phyloP scores from a whole-genome alignment of 2,888 invertebrate genomes.

The Drepanosiphum platanoidis region DNA sequence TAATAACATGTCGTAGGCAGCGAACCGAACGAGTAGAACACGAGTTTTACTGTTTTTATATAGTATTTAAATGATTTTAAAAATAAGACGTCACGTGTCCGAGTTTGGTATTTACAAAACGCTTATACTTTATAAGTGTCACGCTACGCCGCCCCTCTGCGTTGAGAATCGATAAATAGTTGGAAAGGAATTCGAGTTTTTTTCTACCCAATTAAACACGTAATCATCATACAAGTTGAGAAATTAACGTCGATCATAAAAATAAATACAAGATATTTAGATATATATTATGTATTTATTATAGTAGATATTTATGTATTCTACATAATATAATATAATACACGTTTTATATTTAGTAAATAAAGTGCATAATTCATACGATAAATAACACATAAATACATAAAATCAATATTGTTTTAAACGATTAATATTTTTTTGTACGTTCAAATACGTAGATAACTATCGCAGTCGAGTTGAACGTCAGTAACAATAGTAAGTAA shows the following conservation, averaged over 20 bases:
- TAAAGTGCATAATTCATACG: background rate
- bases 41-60: no score
- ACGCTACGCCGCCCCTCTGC: background rate
- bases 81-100: no score
- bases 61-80: no score
- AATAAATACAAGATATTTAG: background rate
- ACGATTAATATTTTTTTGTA: background rate
- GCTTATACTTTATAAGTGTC: background rate
- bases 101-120: background rate
- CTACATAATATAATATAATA: background rate
- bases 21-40: no score
- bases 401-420: background rate
- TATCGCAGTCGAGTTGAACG: background rate
- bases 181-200: conserved; percentile 18
- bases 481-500: background rate
- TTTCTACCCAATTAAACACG: conserved; percentile 29
- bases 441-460: background rate
- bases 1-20: no score
- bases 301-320: background rate
- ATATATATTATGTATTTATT: background rate
- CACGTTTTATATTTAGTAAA: background rate
- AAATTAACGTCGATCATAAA: background rate
- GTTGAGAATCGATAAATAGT: conserved; percentile 42
- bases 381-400: background rate
- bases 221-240: background rate